Conservation (phyloP, 2,888 invertebrate species). For the Nemapogon koenigi region DNA sequence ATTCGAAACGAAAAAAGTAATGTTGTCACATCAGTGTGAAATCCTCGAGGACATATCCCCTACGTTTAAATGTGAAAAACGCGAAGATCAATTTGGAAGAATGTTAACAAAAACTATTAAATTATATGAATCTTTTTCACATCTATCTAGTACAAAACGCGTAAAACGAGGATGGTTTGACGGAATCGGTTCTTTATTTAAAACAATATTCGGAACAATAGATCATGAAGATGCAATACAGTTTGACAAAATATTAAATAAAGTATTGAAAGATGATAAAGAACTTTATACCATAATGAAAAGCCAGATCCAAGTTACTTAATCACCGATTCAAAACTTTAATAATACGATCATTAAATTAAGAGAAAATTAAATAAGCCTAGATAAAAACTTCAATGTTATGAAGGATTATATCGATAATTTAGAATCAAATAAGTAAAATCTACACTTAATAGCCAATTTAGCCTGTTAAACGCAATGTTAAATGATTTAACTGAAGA, state of each 20-base stretch:
- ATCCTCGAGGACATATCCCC: not conserved
- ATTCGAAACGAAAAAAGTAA: not conserved
- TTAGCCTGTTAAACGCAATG: not conserved
- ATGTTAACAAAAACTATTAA: not conserved
- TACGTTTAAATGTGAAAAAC: constrained; percentile 1
- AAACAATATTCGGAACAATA: constrained; percentile 16
- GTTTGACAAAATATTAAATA: constrained; percentile 13
- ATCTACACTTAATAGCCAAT: constrained; percentile 1
- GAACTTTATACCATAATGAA: constrained; percentile 13
- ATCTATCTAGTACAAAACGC: constrained; percentile 5
- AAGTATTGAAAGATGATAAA: constrained; percentile 12
- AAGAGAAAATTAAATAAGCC: constrained; percentile 10
- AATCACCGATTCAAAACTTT: constrained; percentile 16
- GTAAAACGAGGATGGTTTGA: constrained; percentile 15
- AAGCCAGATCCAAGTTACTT: constrained; percentile 16
- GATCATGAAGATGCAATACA: constrained; percentile 14
- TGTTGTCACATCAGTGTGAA: not conserved
- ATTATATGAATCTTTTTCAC: constrained; percentile 2
- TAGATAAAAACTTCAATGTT: constrained; percentile 4
- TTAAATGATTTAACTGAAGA: constrained; percentile 9
- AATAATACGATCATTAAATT: constrained; percentile 14
- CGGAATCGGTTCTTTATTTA: constrained; percentile 15
- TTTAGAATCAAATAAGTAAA: not conserved
- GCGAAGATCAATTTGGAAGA: not conserved
- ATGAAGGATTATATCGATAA: not conserved